Evolutionary conservation across 2,113 vertebrate species (phyloP).

Genomic region (Amblyornis subalaris): DNA sequence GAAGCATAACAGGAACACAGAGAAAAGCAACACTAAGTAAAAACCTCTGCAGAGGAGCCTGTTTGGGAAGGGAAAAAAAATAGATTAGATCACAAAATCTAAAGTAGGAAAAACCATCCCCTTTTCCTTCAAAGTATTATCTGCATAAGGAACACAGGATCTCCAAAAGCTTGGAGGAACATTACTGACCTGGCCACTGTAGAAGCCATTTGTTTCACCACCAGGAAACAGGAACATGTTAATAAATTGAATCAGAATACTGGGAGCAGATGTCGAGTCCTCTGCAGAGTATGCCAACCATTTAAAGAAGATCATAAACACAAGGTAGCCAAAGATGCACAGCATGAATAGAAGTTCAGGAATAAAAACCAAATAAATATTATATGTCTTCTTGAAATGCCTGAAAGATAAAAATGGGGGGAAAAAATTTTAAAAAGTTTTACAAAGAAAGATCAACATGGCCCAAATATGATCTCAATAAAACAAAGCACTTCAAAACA

Average conservation of each 20-base stretch:
- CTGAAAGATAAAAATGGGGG: slow-evolving; percentile 45
- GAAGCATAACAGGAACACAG: slow-evolving; percentile 86
- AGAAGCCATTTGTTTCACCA: slow-evolving; percentile 68
- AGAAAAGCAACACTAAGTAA: slow-evolving; percentile 81
- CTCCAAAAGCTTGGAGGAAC: background rate
- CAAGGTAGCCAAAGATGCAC: slow-evolving; percentile 93
- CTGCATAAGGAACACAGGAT: background rate
- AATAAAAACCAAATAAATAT: slow-evolving; percentile 86
- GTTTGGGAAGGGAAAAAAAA: background rate
- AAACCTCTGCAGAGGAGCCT: slow-evolving; percentile 84
- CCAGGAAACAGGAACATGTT: slow-evolving; percentile 93
- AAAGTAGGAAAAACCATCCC: background rate
- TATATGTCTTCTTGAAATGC: slow-evolving; percentile 86
- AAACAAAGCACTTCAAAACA: background rate
- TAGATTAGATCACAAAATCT: background rate
- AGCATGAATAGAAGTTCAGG: slow-evolving; percentile 94
- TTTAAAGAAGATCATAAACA: slow-evolving; percentile 94
- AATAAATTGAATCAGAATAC: slow-evolving; percentile 94
- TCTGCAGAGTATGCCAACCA: slow-evolving; percentile 83
- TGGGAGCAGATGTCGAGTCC: slow-evolving; percentile 81
- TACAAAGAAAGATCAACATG: background rate
- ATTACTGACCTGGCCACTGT: slow-evolving; percentile 82
- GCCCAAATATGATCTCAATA: background rate
- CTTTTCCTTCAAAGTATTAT: background rate
- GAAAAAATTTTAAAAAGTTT: background rate